Evolutionary conservation across 2,888 invertebrate genomes (phyloP), one percentile per base, ranked within the genome.

Genomic region (Geophilus truncorum): DNA sequence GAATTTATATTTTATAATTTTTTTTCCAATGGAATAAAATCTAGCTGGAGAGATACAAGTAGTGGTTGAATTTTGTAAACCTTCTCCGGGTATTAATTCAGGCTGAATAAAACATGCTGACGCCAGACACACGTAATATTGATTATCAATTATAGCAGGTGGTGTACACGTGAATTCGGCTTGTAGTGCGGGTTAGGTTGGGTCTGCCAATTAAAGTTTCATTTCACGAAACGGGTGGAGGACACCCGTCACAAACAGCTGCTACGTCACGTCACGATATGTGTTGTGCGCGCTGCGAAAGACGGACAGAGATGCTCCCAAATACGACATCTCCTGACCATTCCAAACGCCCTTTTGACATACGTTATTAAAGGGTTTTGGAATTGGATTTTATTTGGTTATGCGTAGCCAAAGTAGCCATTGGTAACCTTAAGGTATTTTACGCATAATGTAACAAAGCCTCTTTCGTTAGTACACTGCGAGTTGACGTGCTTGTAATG

Each of bases 111-210:
- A 62, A 62, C 57, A 62, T 62, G 57, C 57, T 62, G 57, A 62
- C 57, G 57, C 57, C 57, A 62, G 57, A 62, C 57, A 62, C 57
- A 62, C 57, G 21, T 21, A 40, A 62, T 62, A 62, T 62, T 62
- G 57, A 62, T 62, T 62, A 62, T 62, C 57, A 62, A 62, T 62
- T 62, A 62, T 62, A 62, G 57, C 57, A 62, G 57, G 57, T 62
- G 57, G 57, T 62, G 57, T 62, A 62, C 57, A 62, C 57, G 57
- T 9, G 57, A 62, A 62, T 62, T 62, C 57, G 21, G 57, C 57
- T 62, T 62, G 57, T 62, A 21, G 57, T 62, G 57, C 57, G 21
- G 57, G 57, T 62, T 62, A 62, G 57, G 57, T 62, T 62, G 57
- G 57, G 57, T 62, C 57, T 62, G 21, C 57, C 57, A 62, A 62